Conservation (phyloP, 2,797 vertebrate species). For the Holocentrus rufus region DNA sequence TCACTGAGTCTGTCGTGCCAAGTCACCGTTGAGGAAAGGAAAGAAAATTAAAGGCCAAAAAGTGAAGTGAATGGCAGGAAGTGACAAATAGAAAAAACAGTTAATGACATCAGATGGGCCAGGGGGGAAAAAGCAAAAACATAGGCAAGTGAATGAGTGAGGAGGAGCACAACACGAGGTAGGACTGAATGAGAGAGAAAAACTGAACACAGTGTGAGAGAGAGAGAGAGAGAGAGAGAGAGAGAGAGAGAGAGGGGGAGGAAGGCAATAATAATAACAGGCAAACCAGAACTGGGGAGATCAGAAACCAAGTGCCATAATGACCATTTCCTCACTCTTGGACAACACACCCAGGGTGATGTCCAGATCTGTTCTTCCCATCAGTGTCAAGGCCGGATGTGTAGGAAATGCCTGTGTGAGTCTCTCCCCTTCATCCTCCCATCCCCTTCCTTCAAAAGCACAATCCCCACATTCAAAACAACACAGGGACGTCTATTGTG, state of each 20-base stretch:
- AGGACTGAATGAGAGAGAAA: slow-evolving; percentile 14
- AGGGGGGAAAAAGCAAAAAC: slow-evolving; percentile 9
- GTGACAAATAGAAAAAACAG: slow-evolving; percentile 21
- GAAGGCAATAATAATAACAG: slow-evolving; percentile 16
- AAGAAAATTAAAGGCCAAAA: slow-evolving; percentile 7
- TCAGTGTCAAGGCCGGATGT: slow-evolving; percentile 40
- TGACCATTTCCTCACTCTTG: slow-evolving; percentile 53
- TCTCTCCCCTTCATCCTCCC: slow-evolving; percentile 47
- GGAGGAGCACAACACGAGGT: not conserved
- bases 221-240: slow-evolving; percentile 13
- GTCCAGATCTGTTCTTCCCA: slow-evolving; percentile 55
- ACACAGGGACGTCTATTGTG: slow-evolving; percentile 3
- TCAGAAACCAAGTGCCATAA: slow-evolving; percentile 34
- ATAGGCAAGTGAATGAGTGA: slow-evolving; percentile 1
- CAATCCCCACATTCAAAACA: slow-evolving; percentile 17
- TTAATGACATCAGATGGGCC: slow-evolving; percentile 26
- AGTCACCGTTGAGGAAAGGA: slow-evolving; percentile 13
- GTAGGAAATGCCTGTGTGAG: slow-evolving; percentile 73
- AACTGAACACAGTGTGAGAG: slow-evolving; percentile 1
- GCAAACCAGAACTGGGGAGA: slow-evolving; percentile 6
- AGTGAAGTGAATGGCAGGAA: slow-evolving; percentile 17
- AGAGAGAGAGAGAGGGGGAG: slow-evolving; percentile 19
- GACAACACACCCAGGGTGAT: slow-evolving; percentile 30
- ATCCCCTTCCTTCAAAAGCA: slow-evolving; percentile 54
- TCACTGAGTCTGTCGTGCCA: not conserved